Evolutionary conservation across 2,888 invertebrate genomes (phyloP).

Genomic region (Drosophila pseudotalamancana): DNA sequence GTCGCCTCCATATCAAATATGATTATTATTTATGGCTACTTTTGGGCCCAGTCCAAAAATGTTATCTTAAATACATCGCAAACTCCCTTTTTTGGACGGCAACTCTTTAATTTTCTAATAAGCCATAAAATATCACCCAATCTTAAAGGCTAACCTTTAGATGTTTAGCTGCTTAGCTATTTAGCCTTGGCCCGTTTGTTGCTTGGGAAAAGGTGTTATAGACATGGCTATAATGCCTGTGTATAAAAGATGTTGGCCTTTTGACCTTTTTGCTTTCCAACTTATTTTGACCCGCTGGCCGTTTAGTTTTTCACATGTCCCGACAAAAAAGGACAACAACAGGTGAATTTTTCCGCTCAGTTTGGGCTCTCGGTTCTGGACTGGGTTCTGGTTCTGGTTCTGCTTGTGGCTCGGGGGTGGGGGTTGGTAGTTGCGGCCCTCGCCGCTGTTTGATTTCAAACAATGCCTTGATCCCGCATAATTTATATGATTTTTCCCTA

Average conservation of each 20-base stretch:
- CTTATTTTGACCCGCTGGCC: constrained; percentile 43
- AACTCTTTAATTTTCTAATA: constrained; percentile 69
- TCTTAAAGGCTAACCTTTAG: constrained; percentile 19
- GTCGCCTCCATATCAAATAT: constrained; percentile 5
- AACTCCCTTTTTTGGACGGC: constrained; percentile 10
- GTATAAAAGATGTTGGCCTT: constrained; percentile 57
- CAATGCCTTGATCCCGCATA: constrained; percentile 79
- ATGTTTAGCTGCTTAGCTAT: constrained; percentile 15
- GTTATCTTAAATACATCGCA: constrained; percentile 34
- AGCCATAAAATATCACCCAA: constrained; percentile 74
- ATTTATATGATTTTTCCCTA: constrained; percentile 72
- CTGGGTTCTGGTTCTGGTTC: not conserved
- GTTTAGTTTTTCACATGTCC: constrained; percentile 53
- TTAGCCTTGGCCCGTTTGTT: constrained; percentile 13
- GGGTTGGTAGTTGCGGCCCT: constrained; percentile 1
- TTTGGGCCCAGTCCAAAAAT: constrained; percentile 1
- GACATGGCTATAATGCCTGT: constrained; percentile 29
- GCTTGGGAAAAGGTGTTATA: constrained; percentile 59
- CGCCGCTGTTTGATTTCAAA: constrained; percentile 58
- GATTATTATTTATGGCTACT: constrained; percentile 52
- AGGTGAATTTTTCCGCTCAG: constrained; percentile 61
- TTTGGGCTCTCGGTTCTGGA: constrained; percentile 9
- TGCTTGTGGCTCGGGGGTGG: not conserved
- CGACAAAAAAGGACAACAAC: constrained; percentile 65
- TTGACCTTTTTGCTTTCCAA: constrained; percentile 55